These are phyloP conservation scores for Cephus spinipes DNA, from an alignment of 2,888 invertebrate species.

Conservation along the genomic window DNA sequence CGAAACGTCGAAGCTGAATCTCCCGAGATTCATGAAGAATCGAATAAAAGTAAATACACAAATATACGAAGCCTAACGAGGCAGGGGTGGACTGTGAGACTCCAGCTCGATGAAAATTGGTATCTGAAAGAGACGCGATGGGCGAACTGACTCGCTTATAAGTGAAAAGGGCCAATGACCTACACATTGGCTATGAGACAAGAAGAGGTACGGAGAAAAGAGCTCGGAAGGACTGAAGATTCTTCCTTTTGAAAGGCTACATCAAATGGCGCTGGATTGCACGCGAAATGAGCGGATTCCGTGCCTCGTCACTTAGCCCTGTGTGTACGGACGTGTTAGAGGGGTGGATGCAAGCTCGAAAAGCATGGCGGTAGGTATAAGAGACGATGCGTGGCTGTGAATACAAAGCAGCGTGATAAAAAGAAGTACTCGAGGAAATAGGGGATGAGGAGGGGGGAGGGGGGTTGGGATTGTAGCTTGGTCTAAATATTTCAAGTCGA, in stretches of 20 bases:
- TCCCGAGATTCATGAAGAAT: background rate
- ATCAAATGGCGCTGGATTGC: background rate
- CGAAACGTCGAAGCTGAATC: background rate
- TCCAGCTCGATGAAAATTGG: background rate
- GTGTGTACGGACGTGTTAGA: background rate
- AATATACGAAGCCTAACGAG: background rate
- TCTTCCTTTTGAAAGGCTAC: background rate
- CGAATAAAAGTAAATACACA: background rate
- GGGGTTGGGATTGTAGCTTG: background rate
- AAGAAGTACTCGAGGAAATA: conserved; percentile 23
- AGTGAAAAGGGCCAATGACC: background rate
- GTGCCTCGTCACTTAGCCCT: background rate
- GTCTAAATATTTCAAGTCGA: conserved; percentile 18
- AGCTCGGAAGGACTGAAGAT: background rate
- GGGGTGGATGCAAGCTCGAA: conserved; percentile 15
- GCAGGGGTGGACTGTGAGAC: background rate
- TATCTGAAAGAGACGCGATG: background rate
- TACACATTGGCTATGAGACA: background rate
- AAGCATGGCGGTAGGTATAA: conserved; percentile 13
- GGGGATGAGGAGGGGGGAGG: background rate
- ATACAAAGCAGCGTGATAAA: conserved; percentile 50
- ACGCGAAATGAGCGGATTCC: background rate
- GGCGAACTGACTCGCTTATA: background rate
- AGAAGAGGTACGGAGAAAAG: background rate
- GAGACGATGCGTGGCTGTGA: conserved; percentile 45